Percentiles rank a stretch among this genome's conserved stretches.
These are phyloP conservation scores for Ciona savignyi DNA, from an alignment of 23 tunicate genomes.

Conservation along the genomic window DNA sequence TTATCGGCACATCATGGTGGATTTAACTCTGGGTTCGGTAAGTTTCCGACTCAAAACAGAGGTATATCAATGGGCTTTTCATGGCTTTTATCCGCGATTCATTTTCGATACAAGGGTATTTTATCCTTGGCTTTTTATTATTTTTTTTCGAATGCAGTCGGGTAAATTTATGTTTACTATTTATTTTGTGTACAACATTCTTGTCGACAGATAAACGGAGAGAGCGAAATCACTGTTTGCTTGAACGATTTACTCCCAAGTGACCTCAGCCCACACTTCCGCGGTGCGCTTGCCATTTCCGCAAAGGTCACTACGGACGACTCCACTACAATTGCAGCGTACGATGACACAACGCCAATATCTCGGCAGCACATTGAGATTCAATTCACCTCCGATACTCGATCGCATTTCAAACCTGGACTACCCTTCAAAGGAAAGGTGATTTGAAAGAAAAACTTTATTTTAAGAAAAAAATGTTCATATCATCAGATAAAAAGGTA, in stretches of 20 bases:
- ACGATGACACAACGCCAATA: slow-evolving; percentile 68
- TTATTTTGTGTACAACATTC: too few species aligned
- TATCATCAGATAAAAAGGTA: not conserved
- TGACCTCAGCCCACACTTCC: slow-evolving; percentile 20
- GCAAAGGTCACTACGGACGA: slow-evolving; percentile 55
- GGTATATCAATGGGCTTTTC: too few species aligned
- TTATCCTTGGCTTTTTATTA: too few species aligned
- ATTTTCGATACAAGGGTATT: too few species aligned
- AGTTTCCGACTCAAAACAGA: too few species aligned
- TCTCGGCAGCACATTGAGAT: slow-evolving; percentile 54
- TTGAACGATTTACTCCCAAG: slow-evolving; percentile 33
- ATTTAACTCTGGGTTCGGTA: too few species aligned
- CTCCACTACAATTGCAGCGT: slow-evolving; percentile 41
- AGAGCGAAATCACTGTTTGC: slow-evolving; percentile 30
- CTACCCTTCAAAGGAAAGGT: slow-evolving; percentile 75
- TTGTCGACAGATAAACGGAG: slow-evolving; percentile 60
- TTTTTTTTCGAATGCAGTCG: too few species aligned
- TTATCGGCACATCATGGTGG: too few species aligned
- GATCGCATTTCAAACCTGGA: slow-evolving; percentile 81
- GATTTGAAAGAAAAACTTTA: not conserved
- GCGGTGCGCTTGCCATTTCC: slow-evolving; percentile 39
- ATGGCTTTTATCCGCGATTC: too few species aligned
- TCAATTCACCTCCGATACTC: slow-evolving; percentile 55
- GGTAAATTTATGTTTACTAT: too few species aligned
- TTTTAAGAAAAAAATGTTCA: not conserved